These are phyloP conservation scores for Gopherus evgoodei DNA, from an alignment of 2,113 vertebrate species.

Conservation along the genomic window DNA sequence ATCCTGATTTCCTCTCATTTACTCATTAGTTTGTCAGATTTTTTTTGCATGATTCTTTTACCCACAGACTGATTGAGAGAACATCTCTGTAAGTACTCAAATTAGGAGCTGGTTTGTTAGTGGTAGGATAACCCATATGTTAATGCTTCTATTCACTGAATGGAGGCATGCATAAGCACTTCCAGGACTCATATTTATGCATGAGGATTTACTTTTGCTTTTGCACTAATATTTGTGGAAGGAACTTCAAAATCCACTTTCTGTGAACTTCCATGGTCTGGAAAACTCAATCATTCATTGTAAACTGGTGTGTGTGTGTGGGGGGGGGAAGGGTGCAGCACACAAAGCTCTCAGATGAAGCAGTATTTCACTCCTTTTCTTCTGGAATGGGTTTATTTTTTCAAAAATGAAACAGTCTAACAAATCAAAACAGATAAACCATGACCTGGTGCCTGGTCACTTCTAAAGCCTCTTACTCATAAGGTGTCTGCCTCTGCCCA, in stretches of 20 bases:
- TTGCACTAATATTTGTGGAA: background rate
- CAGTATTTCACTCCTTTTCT: background rate
- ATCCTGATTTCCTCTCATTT: constrained; percentile 21
- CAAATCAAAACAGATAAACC: background rate
- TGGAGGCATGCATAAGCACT: background rate
- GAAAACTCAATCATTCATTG: background rate
- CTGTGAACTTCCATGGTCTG: background rate
- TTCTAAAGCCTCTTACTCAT: background rate
- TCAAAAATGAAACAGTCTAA: background rate
- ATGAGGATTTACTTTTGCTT: background rate
- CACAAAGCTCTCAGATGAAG: background rate
- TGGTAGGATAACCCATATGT: background rate
- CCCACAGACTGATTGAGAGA: constrained; percentile 11
- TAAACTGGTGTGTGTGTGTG: background rate
- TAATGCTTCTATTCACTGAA: background rate
- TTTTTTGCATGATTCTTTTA: background rate
- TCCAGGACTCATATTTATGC: background rate
- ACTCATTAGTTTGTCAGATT: constrained; percentile 36
- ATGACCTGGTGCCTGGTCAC: background rate
- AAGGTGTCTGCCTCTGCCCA: background rate
- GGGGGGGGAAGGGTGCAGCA: rapidly evolving
- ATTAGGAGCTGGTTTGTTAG: background rate
- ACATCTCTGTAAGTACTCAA: background rate
- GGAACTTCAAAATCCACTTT: background rate
- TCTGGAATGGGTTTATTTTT: background rate